Evolutionary conservation across 2,113 vertebrate species (phyloP), one percentile per base, ranked within the genome.

Genomic region (Agelaius tricolor): DNA sequence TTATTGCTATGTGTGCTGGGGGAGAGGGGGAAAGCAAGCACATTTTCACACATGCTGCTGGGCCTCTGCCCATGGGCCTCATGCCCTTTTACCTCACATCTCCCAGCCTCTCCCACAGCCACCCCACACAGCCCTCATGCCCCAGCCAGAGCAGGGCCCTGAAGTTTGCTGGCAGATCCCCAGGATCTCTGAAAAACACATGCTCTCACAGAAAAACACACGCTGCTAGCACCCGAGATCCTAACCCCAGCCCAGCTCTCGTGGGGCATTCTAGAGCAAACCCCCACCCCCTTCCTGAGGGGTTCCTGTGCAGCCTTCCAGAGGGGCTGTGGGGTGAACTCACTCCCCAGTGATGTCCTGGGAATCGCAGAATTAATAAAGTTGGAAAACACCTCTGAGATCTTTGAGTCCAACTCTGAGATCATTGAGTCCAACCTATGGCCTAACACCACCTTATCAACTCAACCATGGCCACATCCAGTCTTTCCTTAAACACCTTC

Each of bases 271-370:
- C 46, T 46, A 14, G 41, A 80, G 18, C 27, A 57, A 47, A 3
- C 14, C 4, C 37, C 37, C 37, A 37, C 37, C 37, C 8, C 37
- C 8, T 17, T 59, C 39, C 75, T 18, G 14, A 39, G 4, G 13
- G 10, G 15, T 15, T 37, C 18, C 55, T 1, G 2, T 1, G 1
- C 39, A 37, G 24, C 54, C 31, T 54, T 39, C 28, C 52, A 3
- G 41, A 46, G 8, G 4, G 5, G 7, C 35, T 28, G 5, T 8
- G 54, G 18, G 6, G 24, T 22, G 43, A 80, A 10, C 37, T 15
- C 21, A 4, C 27, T 54, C 63, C n/a, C 19, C 0, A 0, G 0
- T 16, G 23, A 11, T 6, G 2, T 16, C 44, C 27, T 13, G 6
- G 10, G 33, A 57, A 37, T 46, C 44, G 14, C 2, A 24, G 44